phyloP scores from a whole-genome alignment of 2,888 invertebrate species.

The Ecliptopera silaceata region DNA sequence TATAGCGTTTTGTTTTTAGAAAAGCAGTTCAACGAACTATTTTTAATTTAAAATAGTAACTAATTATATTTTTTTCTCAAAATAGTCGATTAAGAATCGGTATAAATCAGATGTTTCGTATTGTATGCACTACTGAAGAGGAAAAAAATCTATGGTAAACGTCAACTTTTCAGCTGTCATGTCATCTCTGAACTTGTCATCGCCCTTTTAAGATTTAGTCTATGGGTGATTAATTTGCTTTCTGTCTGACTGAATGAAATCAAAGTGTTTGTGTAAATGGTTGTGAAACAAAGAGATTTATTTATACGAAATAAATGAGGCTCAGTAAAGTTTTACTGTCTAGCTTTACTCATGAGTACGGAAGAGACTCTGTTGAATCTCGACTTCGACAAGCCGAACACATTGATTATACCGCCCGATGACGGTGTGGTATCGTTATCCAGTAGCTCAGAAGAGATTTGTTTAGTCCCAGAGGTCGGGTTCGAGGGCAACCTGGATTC shows the following conservation, averaged over 20 bases:
- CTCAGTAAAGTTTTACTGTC: conserved; percentile 70
- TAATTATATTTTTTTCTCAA: too few species aligned
- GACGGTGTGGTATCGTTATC: conserved; percentile 84
- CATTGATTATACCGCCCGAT: conserved; percentile 75
- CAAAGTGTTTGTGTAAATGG: conserved; percentile 79
- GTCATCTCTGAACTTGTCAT: conserved; percentile 40
- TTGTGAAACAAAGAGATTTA: conserved; percentile 79
- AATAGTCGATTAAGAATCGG: conserved; percentile 12
- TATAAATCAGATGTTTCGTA: neutral
- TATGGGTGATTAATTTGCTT: conserved; percentile 47
- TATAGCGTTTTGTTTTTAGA: too few species aligned
- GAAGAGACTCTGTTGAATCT: conserved; percentile 85
- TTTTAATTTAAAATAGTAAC: too few species aligned
- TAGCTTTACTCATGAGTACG: conserved; percentile 84
- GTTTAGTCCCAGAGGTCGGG: conserved; percentile 91
- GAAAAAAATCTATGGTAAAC: conserved; percentile 25
- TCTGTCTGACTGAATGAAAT: conserved; percentile 53
- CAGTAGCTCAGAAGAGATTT: conserved; percentile 86
- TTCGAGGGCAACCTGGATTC: conserved; percentile 94
- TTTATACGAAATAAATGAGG: conserved; percentile 80
- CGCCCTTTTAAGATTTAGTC: conserved; percentile 51
- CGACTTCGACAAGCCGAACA: conserved; percentile 83
- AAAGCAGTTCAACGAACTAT: too few species aligned
- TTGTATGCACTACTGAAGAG: conserved; percentile 1
- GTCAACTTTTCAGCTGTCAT: conserved; percentile 48